Conservation (phyloP, 2,888 invertebrate genomes). For the Synanthedon tipuliformis region DNA sequence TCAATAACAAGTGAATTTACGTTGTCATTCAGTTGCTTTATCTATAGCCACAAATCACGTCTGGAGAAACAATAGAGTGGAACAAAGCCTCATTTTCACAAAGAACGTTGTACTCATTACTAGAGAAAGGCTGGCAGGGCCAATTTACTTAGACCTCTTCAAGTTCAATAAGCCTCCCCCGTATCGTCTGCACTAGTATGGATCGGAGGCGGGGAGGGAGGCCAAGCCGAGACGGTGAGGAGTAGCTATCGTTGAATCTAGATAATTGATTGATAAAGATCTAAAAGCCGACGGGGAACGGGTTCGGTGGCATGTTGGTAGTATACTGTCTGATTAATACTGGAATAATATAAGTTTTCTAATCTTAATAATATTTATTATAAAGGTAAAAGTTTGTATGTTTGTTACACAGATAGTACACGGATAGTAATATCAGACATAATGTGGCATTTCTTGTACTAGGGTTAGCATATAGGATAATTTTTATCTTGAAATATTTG, state of each 20-base stretch:
- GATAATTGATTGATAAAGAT: conserved; percentile 39
- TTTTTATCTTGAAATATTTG: too few species aligned
- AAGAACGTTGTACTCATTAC: conserved; percentile 27
- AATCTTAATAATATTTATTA: too few species aligned
- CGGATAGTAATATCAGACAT: too few species aligned
- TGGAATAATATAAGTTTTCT: too few species aligned
- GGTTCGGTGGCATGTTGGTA: conserved; percentile 11
- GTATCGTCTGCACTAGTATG: conserved; percentile 3
- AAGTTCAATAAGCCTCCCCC: conserved; percentile 16
- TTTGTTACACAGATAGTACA: too few species aligned
- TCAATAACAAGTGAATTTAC: neutral
- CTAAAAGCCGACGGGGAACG: conserved; percentile 16
- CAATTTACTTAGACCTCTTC: conserved; percentile 20
- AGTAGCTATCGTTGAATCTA: conserved; percentile 17
- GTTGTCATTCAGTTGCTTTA: conserved; percentile 13
- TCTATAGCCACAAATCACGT: conserved; percentile 33
- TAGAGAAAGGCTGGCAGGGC: conserved; percentile 22
- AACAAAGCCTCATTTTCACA: conserved; percentile 32
- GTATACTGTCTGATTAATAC: neutral
- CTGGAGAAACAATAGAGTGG: conserved; percentile 17
- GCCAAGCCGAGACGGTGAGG: neutral
- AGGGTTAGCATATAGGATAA: too few species aligned
- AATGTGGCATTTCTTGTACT: too few species aligned
- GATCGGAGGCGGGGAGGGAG: neutral
- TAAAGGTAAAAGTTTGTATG: too few species aligned